A percentile compares a stretch with the other conserved stretches of the same genome.
These are phyloP conservation scores for Holothuria leucospilota DNA, from an alignment of 53 echinoderm and acorn worm genomes.

Conservation along the genomic window DNA sequence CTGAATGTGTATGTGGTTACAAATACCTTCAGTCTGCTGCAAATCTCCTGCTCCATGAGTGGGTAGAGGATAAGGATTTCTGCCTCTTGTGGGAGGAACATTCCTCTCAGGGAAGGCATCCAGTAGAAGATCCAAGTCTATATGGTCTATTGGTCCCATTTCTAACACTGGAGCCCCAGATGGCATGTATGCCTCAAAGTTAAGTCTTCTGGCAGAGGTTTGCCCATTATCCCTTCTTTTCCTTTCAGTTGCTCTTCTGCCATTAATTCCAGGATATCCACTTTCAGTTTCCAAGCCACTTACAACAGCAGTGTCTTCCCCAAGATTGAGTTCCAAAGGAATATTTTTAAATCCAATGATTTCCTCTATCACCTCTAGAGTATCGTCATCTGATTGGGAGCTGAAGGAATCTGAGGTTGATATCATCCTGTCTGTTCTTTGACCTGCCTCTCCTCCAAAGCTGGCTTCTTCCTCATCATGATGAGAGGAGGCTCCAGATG, in stretches of 20 bases:
- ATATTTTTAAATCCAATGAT: slow-evolving; percentile 42
- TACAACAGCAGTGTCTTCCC: neutral
- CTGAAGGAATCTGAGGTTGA: slow-evolving; percentile 24
- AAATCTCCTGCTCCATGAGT: slow-evolving; percentile 67
- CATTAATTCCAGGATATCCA: too few relatives aligned
- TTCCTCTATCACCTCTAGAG: slow-evolving; percentile 47
- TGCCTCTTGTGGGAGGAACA: slow-evolving; percentile 5
- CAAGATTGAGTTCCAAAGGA: neutral
- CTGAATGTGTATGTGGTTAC: neutral
- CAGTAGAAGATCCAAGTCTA: slow-evolving; percentile 88
- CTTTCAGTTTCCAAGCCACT: neutral
- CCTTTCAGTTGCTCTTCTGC: neutral
- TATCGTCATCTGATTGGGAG: slow-evolving; percentile 41
- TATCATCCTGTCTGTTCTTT: neutral
- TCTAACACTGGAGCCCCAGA: slow-evolving; percentile 69
- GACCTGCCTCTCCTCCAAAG: neutral
- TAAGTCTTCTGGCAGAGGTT: slow-evolving; percentile 25
- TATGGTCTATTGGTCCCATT: slow-evolving; percentile 79
- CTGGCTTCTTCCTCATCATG: neutral
- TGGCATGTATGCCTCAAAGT: slow-evolving; percentile 69
- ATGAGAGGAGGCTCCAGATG: neutral
- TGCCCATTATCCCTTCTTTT: neutral
- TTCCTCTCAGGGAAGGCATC: slow-evolving; percentile 66
- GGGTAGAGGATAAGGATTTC: neutral
- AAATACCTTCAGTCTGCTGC: slow-evolving; percentile 2